A percentile compares a stretch with the other conserved stretches of the same genome.
Evolutionary conservation across 2,113 vertebrate genomes (phyloP).

Genomic region (Colossoma macropomum): DNA sequence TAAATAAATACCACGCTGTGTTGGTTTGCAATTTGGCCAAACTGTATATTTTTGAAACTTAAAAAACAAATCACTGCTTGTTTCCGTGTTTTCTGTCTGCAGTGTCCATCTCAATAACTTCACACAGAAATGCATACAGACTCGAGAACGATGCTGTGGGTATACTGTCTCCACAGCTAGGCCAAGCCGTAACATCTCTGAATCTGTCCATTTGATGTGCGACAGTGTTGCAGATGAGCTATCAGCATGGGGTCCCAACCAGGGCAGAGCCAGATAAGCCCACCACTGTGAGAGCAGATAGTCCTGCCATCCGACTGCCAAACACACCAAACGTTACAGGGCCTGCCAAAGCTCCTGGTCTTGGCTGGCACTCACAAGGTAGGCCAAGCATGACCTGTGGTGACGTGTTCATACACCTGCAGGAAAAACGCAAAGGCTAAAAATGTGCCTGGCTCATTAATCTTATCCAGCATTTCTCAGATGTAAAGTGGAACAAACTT

Average conservation of each 20-base stretch:
- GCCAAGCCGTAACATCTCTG: background rate
- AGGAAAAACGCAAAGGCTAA: background rate
- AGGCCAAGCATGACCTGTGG: background rate
- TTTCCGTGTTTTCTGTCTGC: too few species aligned
- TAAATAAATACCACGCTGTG: too few species aligned
- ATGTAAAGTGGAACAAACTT: background rate
- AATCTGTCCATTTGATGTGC: conserved; percentile 11
- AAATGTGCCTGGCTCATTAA: background rate
- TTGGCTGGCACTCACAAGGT: background rate
- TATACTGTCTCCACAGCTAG: background rate
- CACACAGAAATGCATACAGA: background rate
- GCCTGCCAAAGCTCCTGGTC: background rate
- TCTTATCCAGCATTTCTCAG: background rate
- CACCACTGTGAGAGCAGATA: conserved; percentile 17
- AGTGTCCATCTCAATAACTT: background rate
- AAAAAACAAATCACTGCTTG: too few species aligned
- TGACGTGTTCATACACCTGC: background rate
- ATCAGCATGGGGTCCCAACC: background rate
- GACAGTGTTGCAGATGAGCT: background rate
- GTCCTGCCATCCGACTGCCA: background rate
- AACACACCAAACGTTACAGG: background rate
- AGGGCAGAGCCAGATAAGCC: background rate
- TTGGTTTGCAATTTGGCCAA: too few species aligned
- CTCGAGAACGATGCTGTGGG: background rate
- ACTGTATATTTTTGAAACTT: too few species aligned